Conservation (phyloP, 2,113 vertebrate genomes). For the Nycticryphes semicollaris region DNA sequence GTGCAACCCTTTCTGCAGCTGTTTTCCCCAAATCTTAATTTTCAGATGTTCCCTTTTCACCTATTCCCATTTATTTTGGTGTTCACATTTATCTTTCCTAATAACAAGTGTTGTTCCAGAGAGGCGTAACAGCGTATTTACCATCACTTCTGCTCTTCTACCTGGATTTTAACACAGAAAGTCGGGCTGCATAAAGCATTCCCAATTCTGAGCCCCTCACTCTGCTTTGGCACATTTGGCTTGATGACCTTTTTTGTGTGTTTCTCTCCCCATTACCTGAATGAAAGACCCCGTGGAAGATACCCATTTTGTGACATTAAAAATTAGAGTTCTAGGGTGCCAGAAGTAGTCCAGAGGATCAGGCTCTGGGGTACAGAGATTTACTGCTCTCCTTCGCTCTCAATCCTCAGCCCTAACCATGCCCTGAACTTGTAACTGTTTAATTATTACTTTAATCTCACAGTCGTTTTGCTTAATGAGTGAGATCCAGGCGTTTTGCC, state of each 20-base stretch:
- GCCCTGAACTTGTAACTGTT: neutral
- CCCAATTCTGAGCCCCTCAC: neutral
- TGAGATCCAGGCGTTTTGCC: neutral
- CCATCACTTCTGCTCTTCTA: neutral
- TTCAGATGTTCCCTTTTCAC: neutral
- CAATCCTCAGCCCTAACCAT: neutral
- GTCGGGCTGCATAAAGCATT: neutral
- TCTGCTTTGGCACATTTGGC: neutral
- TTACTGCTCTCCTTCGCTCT: neutral
- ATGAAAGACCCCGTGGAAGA: neutral
- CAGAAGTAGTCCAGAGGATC: neutral
- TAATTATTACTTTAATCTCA: neutral
- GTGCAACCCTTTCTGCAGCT: neutral
- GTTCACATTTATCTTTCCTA: neutral
- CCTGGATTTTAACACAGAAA: neutral
- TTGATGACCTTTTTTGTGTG: neutral
- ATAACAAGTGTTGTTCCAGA: neutral
- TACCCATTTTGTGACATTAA: rapidly evolving
- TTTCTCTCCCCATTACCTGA: neutral
- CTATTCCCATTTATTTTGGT: neutral
- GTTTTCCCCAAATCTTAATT: neutral
- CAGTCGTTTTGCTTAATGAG: neutral
- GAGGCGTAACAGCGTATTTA: rapidly evolving
- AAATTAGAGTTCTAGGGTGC: neutral
- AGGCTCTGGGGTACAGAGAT: neutral